Evolutionary conservation across 2,113 vertebrate species (phyloP), one percentile per base, ranked within the genome.

Genomic region (Puffinus mauretanicus): DNA sequence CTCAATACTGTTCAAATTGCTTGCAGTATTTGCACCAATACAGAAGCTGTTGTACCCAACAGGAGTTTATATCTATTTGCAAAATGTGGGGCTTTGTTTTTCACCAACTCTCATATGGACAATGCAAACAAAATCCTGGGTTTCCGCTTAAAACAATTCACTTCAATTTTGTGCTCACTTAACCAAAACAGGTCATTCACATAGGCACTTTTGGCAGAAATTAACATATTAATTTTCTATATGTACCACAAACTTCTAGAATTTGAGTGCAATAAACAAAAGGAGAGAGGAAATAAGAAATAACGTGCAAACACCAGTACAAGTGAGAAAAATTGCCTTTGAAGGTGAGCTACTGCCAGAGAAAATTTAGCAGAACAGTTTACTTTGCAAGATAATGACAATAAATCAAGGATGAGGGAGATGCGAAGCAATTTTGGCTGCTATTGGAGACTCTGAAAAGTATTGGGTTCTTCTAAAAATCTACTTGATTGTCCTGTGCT

Each of bases 31-130:
- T 79, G 14, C 15, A 30, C n/a, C 32, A 47, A 19, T 32, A 60
- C 9, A 87, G 40, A 81, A 51, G 22, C 7, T 60, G 7, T 46
- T 40, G 2, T 27, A 84, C 18, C 51, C n/a, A 42, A 6, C 0
- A 57, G 27, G 12, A 65, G 24, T 22, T 78, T 30, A 54, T 9
- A 89, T 6, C 4, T 11, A 38, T 22, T 57, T 38, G 22, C 77
- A 81, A 90, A 54, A 55, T 5, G 2, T 15, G 13, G 20, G 14
- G 0, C 0, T 10, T 82, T 88, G 13, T 5, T 36, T 3, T 58
- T 60, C 46, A 81, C 11, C 55, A 90, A 11, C 14, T 71, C 6
- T 55, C 9, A 4, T 1, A 57, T 4, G 1, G 75, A n/a, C 20
- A 64, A 83, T 4, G 20, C 22, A 81, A 81, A 54, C 12, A 75